Evolutionary conservation across 2,113 vertebrate genomes (phyloP).

Genomic region (Myotis lucifugus): DNA sequence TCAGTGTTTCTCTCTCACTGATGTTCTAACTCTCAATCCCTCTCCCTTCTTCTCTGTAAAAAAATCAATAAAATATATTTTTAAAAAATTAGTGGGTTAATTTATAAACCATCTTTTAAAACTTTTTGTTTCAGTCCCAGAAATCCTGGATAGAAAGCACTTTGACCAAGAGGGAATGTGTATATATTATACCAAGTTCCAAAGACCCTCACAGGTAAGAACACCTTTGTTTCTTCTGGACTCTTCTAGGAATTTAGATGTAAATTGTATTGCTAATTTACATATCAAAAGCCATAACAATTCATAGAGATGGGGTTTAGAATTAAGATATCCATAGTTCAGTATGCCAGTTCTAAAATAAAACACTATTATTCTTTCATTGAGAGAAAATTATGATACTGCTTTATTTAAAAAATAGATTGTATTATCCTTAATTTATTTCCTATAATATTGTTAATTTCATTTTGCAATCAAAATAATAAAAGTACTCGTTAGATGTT

Average conservation of each 20-base stretch:
- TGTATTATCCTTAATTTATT: conserved; percentile 1
- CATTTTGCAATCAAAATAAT: neutral
- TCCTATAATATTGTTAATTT: neutral
- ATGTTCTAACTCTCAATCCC: no score
- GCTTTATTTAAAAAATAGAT: neutral
- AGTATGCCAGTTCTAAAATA: neutral
- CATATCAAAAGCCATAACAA: conserved; percentile 13
- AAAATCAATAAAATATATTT: no score
- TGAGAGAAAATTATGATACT: conserved; percentile 6
- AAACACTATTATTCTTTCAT: neutral
- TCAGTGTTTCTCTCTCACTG: no score
- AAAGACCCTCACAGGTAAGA: conserved; percentile 99
- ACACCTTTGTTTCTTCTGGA: conserved; percentile 45
- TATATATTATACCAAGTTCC: conserved; percentile 98
- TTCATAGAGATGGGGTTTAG: neutral
- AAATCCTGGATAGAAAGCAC: conserved; percentile 99
- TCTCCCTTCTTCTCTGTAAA: no score
- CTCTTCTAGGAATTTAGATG: conserved; percentile 14
- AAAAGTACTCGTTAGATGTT: neutral
- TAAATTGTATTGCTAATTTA: conserved; percentile 42
- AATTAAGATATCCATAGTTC: conserved; percentile 22
- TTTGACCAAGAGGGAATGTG: conserved; percentile 99
- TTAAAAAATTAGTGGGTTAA: conserved; percentile 4
- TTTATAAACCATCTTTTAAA: conserved; percentile 56
- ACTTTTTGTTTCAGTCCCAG: conserved; percentile 92